A percentile compares a stretch with the other conserved stretches of the same genome.
phyloP scores from a whole-genome alignment of 2,888 invertebrate genomes.

The Hetaerina titia region DNA sequence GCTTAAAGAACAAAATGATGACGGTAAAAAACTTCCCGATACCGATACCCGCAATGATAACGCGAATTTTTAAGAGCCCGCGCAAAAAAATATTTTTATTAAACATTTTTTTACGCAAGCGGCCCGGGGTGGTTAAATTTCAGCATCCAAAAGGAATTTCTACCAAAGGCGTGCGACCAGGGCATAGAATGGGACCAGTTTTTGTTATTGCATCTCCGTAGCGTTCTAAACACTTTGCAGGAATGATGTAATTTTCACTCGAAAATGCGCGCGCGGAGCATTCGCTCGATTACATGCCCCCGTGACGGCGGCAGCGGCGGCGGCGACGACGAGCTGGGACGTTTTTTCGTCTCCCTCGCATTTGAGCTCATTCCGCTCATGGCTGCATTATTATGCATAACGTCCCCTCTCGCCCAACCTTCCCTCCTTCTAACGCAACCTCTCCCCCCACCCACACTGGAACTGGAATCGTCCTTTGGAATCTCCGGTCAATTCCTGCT shows the following conservation, averaged over 20 bases:
- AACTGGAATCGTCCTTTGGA: neutral
- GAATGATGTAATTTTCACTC: conserved; percentile 39
- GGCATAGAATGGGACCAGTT: neutral
- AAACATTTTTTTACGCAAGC: neutral
- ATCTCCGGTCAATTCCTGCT: neutral
- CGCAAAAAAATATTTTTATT: neutral
- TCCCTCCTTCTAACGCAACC: neutral
- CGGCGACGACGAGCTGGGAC: neutral
- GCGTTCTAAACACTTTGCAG: neutral
- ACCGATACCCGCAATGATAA: too few relatives aligned
- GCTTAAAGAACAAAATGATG: too few relatives aligned
- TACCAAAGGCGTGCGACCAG: neutral
- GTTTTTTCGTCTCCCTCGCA: neutral
- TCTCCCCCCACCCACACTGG: neutral
- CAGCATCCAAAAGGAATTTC: neutral
- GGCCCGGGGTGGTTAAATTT: neutral
- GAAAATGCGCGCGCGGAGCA: neutral
- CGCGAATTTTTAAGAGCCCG: too few relatives aligned
- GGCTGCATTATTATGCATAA: conserved; percentile 48
- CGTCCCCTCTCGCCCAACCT: neutral
- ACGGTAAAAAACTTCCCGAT: too few relatives aligned
- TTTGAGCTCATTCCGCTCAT: conserved; percentile 32
- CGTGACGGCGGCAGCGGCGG: neutral
- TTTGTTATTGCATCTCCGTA: neutral
- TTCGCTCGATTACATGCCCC: conserved; percentile 40